Percentiles rank a stretch among this genome's conserved stretches.
Evolutionary conservation across 2,888 invertebrate species (phyloP).

Genomic region (Plebejus melissa): DNA sequence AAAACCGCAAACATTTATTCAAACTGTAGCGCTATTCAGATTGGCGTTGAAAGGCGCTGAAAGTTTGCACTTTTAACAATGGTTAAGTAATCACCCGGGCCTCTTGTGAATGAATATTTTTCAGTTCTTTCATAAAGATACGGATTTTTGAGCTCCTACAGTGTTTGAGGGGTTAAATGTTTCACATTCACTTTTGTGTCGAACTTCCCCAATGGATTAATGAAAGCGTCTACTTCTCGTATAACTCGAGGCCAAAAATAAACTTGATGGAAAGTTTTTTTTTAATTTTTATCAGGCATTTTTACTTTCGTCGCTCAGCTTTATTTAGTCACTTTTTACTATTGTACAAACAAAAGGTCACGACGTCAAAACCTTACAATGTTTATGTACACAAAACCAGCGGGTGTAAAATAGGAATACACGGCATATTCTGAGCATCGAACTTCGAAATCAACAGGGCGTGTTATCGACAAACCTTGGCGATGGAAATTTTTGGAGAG

Average conservation of each 20-base stretch:
- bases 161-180: conserved; percentile 27
- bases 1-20: conserved; percentile 36
- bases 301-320: background rate
- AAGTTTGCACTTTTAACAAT: conserved; percentile 36
- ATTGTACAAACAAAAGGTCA: conserved; percentile 1
- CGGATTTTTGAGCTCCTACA: conserved; percentile 23
- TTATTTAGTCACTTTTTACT: background rate
- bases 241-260: conserved; percentile 4
- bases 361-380: conserved; percentile 8
- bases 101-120: conserved; percentile 31
- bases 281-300: background rate
- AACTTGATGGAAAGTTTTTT: background rate
- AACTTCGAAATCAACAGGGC: conserved; percentile 25
- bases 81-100: conserved; percentile 31
- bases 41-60: conserved; percentile 34
- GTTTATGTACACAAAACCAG: conserved; percentile 8
- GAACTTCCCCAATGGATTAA: conserved; percentile 12
- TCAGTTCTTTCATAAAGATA: conserved; percentile 30
- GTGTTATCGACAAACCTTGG: conserved; percentile 23
- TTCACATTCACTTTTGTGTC: conserved; percentile 27
- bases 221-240: conserved; percentile 23
- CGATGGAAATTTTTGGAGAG: conserved; percentile 13
- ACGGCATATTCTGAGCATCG: conserved; percentile 12
- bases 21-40: conserved; percentile 32
- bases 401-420: conserved; percentile 17